Evolutionary conservation across 2,888 invertebrate genomes (phyloP).

Genomic region (Mystacides longicornis): DNA sequence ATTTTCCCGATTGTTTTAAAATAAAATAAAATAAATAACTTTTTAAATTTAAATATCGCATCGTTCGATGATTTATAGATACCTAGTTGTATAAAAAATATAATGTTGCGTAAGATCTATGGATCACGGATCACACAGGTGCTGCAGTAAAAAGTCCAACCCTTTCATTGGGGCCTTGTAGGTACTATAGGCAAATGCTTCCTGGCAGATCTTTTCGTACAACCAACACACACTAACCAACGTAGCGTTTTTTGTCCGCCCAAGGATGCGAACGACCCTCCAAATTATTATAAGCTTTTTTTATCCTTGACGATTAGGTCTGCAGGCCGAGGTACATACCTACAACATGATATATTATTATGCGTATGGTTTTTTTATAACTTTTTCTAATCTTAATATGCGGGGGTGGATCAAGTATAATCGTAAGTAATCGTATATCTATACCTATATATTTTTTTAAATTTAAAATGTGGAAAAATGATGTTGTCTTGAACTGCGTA

Average conservation of each 20-base stretch:
- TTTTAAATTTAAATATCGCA: not conserved
- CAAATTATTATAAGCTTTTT: constrained; percentile 25
- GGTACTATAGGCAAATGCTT: constrained; percentile 23
- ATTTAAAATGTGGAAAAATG: no score
- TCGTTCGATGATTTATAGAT: not conserved
- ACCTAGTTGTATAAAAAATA: not conserved
- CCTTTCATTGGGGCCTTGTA: constrained; percentile 25
- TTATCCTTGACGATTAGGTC: constrained; percentile 21
- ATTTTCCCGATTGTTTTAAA: no score
- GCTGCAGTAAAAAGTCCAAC: constrained; percentile 17
- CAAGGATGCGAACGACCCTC: constrained; percentile 23
- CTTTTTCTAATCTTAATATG: constrained; percentile 25
- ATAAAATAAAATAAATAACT: no score
- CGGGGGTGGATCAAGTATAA: constrained; percentile 17
- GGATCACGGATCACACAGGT: constrained; percentile 20
- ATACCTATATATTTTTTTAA: no score
- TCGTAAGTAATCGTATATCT: no score
- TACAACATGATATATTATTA: constrained; percentile 20
- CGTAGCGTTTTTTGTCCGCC: constrained; percentile 16
- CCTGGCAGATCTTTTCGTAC: constrained; percentile 26
- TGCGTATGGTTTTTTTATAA: constrained; percentile 24
- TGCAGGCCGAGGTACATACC: constrained; percentile 12
- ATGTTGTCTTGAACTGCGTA: no score
- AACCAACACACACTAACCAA: not conserved
- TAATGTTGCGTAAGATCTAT: constrained; percentile 11